These are phyloP conservation scores for Sitophilus oryzae DNA, from an alignment of 1,140 invertebrate genomes.

Conservation along the genomic window DNA sequence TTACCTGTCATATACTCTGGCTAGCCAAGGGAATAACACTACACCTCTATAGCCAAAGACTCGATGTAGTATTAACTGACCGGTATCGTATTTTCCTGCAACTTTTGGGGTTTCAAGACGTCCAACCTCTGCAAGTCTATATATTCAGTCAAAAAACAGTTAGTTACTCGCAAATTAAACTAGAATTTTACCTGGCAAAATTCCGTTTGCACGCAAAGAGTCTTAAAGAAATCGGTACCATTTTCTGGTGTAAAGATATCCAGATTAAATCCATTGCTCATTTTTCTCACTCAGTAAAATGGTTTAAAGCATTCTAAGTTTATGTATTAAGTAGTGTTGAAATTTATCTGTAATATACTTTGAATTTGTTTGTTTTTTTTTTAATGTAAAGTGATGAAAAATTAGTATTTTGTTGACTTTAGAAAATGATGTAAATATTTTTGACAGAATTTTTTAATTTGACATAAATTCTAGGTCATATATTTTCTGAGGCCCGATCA, in stretches of 20 bases:
- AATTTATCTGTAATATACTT: too few species aligned
- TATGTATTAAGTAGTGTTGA: too few species aligned
- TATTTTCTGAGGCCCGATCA: too few species aligned
- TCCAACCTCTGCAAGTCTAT: constrained; percentile 72
- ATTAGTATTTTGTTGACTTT: too few species aligned
- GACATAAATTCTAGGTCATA: too few species aligned
- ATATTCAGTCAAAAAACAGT: constrained; percentile 5
- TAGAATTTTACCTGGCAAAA: constrained; percentile 18
- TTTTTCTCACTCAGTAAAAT: too few species aligned
- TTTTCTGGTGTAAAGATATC: constrained; percentile 3
- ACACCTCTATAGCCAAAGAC: constrained; percentile 95
- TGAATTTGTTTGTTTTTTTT: too few species aligned
- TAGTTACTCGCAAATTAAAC: background rate
- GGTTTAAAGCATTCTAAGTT: too few species aligned
- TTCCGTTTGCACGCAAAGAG: constrained; percentile 9
- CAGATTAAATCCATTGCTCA: background rate
- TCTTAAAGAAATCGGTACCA: constrained; percentile 14
- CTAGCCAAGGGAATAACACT: constrained; percentile 91
- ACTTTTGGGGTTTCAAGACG: constrained; percentile 75
- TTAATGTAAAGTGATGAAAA: too few species aligned
- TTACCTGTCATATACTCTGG: constrained; percentile 76
- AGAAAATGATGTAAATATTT: too few species aligned
- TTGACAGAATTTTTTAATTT: too few species aligned
- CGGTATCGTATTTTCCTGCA: constrained; percentile 88
- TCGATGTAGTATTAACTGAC: constrained; percentile 90